Base-by-base conservation (phyloP, 2,797 vertebrate genomes). In the Lerista edwardsae region DNA sequence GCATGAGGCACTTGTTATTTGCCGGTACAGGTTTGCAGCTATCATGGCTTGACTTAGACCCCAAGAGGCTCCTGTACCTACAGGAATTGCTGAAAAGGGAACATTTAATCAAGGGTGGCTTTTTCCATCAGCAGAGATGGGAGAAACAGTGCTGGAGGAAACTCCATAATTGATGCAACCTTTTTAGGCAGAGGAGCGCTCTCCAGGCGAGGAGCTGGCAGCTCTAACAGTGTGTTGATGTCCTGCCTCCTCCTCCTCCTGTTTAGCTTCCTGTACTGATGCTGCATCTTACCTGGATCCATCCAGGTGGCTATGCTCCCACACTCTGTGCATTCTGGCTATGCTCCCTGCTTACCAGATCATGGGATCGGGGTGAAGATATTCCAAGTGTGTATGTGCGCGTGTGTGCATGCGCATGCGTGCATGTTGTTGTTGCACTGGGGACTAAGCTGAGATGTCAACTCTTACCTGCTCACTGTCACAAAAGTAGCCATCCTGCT, bases 401-500 rank as follows among this genome's bases (percentile, higher is more conserved):
- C 17, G 55, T 21, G 55, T 57, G 55, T 59, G 17, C 17, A 21
- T 5, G 17, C 4, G 4, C 8, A 10, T 27, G 3, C 6, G 11
- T 72, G 69, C 29, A 17, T 41, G 10, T 19, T 41, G 36, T 34
- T 23, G 19, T 19, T 72, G 69, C 4, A 27, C 51, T 55, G 15
- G 31, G 4, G 65, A 29, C 9, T 27, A 80, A 68, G 73, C 29
- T 75, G 57, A 64, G 41, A 51, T 41, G 39, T 25, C 39, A 1
- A 19, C 44, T 6, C 88, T 92, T 95, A 98, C 98, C 98, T 99
- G 98, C 68, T 98, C 97, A 0, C 96, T 96, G 34, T 98, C 97
- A 55, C 98, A 99, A 86, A 95, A 97, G 95, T 99, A 99, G 36
- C 98, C 98, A 0, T 99, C 98, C 95, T 99, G 97, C 85, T 99